Evolutionary conservation across 2,113 vertebrate genomes (phyloP).

Genomic region (Chloropsis hardwickii): DNA sequence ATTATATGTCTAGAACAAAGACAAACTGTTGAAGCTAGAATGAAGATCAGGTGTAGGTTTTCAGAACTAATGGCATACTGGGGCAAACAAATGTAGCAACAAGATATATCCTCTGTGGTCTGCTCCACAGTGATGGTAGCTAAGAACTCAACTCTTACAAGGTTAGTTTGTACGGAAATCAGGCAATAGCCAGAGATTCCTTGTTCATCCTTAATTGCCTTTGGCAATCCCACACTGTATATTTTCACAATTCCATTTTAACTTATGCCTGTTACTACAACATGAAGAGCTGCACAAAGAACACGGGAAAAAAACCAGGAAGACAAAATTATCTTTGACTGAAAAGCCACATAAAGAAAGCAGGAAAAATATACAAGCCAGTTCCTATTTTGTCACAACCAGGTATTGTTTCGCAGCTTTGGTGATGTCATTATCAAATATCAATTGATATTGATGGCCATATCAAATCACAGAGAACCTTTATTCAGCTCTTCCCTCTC

Average conservation of each 20-base stretch:
- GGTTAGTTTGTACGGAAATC: neutral
- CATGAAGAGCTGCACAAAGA: neutral
- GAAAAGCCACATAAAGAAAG: neutral
- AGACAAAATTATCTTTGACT: neutral
- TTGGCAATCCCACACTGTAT: neutral
- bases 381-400: neutral
- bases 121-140: neutral
- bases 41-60: neutral
- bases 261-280: neutral
- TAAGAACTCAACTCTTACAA: neutral
- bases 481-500: neutral
- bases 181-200: neutral
- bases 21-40: neutral
- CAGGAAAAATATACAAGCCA: neutral
- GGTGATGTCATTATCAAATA: neutral
- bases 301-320: neutral
- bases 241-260: neutral
- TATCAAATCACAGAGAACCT: neutral
- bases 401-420: neutral
- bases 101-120: neutral
- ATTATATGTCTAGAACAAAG: neutral
- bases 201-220: fast-evolving
- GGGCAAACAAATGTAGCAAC: neutral
- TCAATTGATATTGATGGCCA: neutral
- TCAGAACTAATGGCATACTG: neutral